Base-by-base conservation (phyloP, 2,888 invertebrate species). In the Phragmatobia fuliginosa region DNA sequence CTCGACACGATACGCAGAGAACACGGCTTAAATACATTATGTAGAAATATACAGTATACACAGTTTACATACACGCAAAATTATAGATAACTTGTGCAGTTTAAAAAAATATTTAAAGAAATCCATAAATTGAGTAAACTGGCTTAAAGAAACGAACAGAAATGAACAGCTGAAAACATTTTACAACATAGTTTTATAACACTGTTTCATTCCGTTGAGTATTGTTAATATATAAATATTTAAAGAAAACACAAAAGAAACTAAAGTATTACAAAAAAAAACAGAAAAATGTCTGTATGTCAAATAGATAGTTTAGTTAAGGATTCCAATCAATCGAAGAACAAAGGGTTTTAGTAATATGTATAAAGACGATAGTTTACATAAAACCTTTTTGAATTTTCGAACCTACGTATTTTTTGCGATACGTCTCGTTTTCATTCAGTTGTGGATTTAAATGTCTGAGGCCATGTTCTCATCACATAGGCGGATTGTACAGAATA, bases 401-500 rank as follows among this genome's bases (percentile, higher is more conserved):
- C 41, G 14, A 38, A 65, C 32, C 38, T 36, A 18, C 49, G 49
- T 16, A 11, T 45, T 38, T n/a, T n/a, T 33, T 33, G 25, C 31
- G 60, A 45, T 41, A 32, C 4, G n/a, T 52, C 32, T 41, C 6
- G 25, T 62, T 61, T 41, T 16, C 14, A 31, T 36, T 6, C 45
- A 31, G 10, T 62, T 33, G 18, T 31, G 5, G 28, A 36, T 68
- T 81, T 88, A 85, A 61, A 85, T 78, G n/a, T 0, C 58, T 10
- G 32, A 21, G 2, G 62, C 62, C 38, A 62, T 28, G 28, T 56
- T 28, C 14, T 58, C 78, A 69, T 94, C 93, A 75, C 95, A 95
- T 56, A 92, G 81, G 36, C 89, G 92, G 28, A 93, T 75, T 1
- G 96, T 95, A 84, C 96, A 96, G 83, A 91, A 93, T 3, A 94